A percentile compares a stretch with the other conserved stretches of the same genome.
Conservation (phyloP, 2,888 invertebrate species). For the Odontocerum albicorne region DNA sequence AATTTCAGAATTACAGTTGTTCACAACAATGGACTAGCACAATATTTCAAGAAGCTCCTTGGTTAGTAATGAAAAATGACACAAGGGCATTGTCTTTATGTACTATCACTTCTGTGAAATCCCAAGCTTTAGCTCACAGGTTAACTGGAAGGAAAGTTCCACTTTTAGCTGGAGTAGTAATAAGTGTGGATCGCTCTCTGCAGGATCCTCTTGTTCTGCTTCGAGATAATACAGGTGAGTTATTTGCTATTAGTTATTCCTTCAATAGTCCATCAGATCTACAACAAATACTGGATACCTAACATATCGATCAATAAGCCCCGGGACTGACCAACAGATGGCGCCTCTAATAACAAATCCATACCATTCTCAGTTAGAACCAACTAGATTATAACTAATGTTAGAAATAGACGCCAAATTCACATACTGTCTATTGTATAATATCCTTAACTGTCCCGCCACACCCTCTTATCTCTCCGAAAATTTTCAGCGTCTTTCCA, state of each 20-base stretch:
- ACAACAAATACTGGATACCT: no score
- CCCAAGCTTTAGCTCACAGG: conserved; percentile 38
- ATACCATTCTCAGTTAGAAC: no score
- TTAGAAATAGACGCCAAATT: no score
- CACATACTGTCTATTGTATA: no score
- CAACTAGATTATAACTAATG: no score
- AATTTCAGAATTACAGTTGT: conserved; percentile 21
- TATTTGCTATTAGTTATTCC: background rate
- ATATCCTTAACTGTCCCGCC: no score
- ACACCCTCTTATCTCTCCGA: no score
- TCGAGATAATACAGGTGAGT: conserved; percentile 40
- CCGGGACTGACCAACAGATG: no score
- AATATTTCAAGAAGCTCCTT: conserved; percentile 31
- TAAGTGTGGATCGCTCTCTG: conserved; percentile 43
- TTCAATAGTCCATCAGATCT: no score
- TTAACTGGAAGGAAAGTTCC: conserved; percentile 41
- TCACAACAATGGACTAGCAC: conserved; percentile 28
- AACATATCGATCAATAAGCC: no score
- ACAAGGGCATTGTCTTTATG: conserved; percentile 38
- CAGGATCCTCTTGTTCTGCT: conserved; percentile 45
- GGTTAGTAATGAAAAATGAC: conserved; percentile 26
- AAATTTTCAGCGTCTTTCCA: no score
- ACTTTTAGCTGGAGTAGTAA: conserved; percentile 43
- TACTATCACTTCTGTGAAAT: conserved; percentile 42
- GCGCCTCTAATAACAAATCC: no score